These are phyloP conservation scores for Alcis repandata DNA, from an alignment of 2,888 invertebrate genomes.

Conservation along the genomic window DNA sequence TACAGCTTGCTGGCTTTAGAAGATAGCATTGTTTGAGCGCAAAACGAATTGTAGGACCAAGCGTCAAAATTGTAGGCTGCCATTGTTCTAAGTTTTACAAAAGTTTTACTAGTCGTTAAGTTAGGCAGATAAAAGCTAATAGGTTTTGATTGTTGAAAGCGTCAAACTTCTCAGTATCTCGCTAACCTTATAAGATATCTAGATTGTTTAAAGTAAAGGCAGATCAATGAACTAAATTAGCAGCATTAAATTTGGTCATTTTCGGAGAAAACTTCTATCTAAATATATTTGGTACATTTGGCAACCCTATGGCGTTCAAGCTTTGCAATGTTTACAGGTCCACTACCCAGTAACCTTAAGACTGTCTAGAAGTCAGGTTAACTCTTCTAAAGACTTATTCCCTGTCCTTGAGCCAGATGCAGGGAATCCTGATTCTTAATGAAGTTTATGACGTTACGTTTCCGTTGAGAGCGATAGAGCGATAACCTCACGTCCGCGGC, in stretches of 20 bases:
- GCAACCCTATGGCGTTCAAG: too few relatives aligned
- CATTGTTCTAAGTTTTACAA: constrained; percentile 47
- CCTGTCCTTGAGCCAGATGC: constrained; percentile 25
- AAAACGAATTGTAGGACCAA: constrained; percentile 51
- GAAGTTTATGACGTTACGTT: constrained; percentile 52
- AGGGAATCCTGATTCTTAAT: constrained; percentile 48
- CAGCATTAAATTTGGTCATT: not conserved
- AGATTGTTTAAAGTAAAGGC: constrained; percentile 1
- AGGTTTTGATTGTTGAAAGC: constrained; percentile 50
- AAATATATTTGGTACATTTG: too few relatives aligned
- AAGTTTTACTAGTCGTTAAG: constrained; percentile 14
- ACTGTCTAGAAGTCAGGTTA: not conserved
- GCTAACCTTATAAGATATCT: not conserved
- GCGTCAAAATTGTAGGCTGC: constrained; percentile 57
- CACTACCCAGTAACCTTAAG: not conserved
- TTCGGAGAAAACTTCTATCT: too few relatives aligned
- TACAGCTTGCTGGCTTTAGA: constrained; percentile 10
- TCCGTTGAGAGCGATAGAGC: constrained; percentile 68
- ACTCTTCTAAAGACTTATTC: not conserved
- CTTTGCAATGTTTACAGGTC: not conserved
- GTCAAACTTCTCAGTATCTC: constrained; percentile 45
- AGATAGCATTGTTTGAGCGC: constrained; percentile 46
- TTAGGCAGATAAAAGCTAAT: constrained; percentile 13
- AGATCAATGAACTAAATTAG: not conserved
- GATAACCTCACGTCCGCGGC: constrained; percentile 77